Conservation (phyloP, 2,797 vertebrate genomes). For the Psittacula echo region DNA sequence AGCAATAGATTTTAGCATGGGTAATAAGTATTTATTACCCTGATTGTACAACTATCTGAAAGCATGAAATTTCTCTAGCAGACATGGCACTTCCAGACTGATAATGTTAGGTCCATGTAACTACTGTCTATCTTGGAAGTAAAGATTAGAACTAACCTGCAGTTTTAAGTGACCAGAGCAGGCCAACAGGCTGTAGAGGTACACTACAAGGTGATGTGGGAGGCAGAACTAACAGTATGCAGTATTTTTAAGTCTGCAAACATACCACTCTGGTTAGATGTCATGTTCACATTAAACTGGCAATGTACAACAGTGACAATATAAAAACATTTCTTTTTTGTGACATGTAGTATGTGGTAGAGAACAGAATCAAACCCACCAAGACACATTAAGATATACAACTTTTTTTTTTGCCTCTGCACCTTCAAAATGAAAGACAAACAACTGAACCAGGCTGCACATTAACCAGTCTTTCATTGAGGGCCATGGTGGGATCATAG, state of each 20-base stretch:
- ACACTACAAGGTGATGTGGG: not conserved
- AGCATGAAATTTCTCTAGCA: not conserved
- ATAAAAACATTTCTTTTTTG: not conserved
- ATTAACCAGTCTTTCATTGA: slow-evolving; percentile 1
- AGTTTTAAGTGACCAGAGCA: not conserved
- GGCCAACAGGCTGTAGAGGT: not conserved
- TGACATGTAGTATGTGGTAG: not conserved
- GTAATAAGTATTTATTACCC: not conserved
- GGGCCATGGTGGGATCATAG: not conserved
- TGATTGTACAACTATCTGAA: not conserved
- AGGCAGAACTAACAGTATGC: not conserved
- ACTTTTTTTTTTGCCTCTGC: not conserved
- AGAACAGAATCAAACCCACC: not conserved
- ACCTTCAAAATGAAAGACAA: not conserved
- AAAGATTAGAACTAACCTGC: not conserved
- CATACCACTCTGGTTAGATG: not conserved
- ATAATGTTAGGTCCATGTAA: not conserved
- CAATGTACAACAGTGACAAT: not conserved
- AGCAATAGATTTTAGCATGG: not conserved
- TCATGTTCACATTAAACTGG: not conserved
- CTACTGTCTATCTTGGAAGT: not conserved
- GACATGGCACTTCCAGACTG: not conserved
- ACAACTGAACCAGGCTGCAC: not conserved
- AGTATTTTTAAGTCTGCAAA: not conserved
- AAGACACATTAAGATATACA: not conserved